These are phyloP conservation scores for Caenorhabditis sp. DNA, from an alignment of 2,888 invertebrate genomes.

Conservation along the genomic window DNA sequence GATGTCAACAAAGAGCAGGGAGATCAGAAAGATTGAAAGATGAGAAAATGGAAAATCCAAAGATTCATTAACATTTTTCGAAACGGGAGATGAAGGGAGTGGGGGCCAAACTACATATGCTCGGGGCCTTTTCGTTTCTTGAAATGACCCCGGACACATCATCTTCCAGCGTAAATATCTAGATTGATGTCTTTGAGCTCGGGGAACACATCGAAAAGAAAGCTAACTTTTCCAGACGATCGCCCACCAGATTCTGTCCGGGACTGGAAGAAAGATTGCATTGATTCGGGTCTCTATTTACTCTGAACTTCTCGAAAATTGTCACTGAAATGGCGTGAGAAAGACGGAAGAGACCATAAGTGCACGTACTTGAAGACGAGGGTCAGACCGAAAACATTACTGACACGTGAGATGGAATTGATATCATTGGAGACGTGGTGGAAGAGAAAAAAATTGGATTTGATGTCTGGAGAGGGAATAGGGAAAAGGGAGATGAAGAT, in stretches of 20 bases:
- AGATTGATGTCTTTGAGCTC: not conserved
- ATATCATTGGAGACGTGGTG: slow-evolving; percentile 21
- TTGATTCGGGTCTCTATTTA: too few species aligned
- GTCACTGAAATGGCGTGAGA: slow-evolving; percentile 34
- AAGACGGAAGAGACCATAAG: not conserved
- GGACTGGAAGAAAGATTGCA: not conserved
- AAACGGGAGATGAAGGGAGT: not conserved
- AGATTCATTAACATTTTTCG: slow-evolving; percentile 2
- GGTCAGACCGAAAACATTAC: slow-evolving; percentile 11
- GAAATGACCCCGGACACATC: too few species aligned
- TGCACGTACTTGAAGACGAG: slow-evolving; percentile 22
- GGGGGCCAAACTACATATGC: not conserved
- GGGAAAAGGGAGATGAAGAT: not conserved
- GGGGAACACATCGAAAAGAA: slow-evolving; percentile 1
- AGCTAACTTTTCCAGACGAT: slow-evolving; percentile 8
- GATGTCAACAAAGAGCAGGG: not conserved
- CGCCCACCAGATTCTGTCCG: not conserved
- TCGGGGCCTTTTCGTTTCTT: too few species aligned
- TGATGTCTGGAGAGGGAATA: not conserved
- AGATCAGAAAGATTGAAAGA: not conserved
- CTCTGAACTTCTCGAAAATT: not conserved
- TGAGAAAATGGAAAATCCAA: not conserved
- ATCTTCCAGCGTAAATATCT: not conserved
- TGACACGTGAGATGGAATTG: slow-evolving; percentile 12
- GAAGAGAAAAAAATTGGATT: not conserved